These are phyloP conservation scores for Podabrus alpinus DNA, from an alignment of 2,888 invertebrate species.

Conservation along the genomic window DNA sequence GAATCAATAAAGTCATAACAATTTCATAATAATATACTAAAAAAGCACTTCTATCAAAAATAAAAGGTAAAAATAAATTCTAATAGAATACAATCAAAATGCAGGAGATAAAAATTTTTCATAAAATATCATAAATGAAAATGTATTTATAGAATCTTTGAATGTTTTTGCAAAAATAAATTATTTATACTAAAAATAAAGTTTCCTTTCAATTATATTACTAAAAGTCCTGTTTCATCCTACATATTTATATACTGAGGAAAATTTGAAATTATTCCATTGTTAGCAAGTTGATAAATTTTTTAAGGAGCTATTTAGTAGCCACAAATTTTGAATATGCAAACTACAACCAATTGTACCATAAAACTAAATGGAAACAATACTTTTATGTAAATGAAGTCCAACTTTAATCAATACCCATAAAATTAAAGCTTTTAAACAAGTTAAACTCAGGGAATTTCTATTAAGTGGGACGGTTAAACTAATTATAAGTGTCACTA, in stretches of 20 bases:
- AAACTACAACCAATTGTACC: background rate
- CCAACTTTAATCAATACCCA: background rate
- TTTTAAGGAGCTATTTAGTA: background rate
- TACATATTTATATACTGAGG: too few relatives aligned
- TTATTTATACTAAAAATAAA: background rate
- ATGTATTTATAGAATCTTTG: background rate
- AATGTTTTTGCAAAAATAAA: background rate
- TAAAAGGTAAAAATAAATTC: too few relatives aligned
- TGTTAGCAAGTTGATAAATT: background rate
- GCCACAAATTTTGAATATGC: background rate
- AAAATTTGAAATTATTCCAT: background rate
- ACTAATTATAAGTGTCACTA: background rate
- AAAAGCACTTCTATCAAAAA: background rate
- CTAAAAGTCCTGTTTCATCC: background rate
- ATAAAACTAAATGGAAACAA: background rate
- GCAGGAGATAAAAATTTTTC: background rate
- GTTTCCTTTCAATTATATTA: background rate
- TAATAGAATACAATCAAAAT: too few relatives aligned
- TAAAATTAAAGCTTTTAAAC: background rate
- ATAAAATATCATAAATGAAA: background rate
- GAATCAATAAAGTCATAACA: background rate
- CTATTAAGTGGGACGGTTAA: background rate
- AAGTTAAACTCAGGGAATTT: background rate
- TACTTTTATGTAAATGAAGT: background rate
- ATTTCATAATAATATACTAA: background rate